A percentile compares a stretch with the other conserved stretches of the same genome.
phyloP scores from a whole-genome alignment of 1,140 invertebrate genomes.

The Catajapyx aquilonaris region DNA sequence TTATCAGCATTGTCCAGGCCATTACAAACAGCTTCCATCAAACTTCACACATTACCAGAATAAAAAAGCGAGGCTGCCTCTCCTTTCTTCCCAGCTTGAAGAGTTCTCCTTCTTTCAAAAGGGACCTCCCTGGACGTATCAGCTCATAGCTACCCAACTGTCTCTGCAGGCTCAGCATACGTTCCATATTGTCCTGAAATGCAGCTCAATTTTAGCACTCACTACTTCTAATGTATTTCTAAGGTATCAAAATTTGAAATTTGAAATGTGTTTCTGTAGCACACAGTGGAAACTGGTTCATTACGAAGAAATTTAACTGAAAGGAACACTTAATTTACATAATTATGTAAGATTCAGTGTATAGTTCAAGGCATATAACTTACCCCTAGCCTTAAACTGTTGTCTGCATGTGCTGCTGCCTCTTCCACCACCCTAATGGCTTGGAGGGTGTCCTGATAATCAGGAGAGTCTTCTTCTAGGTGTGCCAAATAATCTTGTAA shows the following conservation, averaged over 20 bases:
- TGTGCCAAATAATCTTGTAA: conserved; percentile 42
- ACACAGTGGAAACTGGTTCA: too few species aligned
- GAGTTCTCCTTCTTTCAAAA: conserved; percentile 46
- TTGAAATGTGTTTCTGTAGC: too few species aligned
- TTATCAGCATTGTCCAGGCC: background rate
- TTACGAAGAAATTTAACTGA: too few species aligned
- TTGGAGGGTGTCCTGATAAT: conserved; percentile 39
- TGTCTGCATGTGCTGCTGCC: conserved; percentile 54
- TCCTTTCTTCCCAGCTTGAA: conserved; percentile 42
- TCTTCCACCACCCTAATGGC: conserved; percentile 45
- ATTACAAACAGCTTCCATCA: background rate
- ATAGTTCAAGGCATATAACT: too few species aligned
- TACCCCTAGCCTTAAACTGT: conserved; percentile 39
- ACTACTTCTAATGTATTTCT: too few species aligned
- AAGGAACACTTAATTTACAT: too few species aligned
- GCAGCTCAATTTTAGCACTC: too few species aligned
- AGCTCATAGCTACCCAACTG: conserved; percentile 36
- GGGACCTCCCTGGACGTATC: conserved; percentile 40
- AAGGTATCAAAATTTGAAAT: too few species aligned
- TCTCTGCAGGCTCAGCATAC: conserved; percentile 32
- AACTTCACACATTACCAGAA: conserved; percentile 44
- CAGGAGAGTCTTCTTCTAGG: conserved; percentile 30
- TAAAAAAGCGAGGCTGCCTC: conserved; percentile 43
- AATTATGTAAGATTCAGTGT: too few species aligned
- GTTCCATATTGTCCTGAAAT: conserved; percentile 30